Evolutionary conservation across 1,140 invertebrate genomes (phyloP).

Genomic region (Nymphalis io): DNA sequence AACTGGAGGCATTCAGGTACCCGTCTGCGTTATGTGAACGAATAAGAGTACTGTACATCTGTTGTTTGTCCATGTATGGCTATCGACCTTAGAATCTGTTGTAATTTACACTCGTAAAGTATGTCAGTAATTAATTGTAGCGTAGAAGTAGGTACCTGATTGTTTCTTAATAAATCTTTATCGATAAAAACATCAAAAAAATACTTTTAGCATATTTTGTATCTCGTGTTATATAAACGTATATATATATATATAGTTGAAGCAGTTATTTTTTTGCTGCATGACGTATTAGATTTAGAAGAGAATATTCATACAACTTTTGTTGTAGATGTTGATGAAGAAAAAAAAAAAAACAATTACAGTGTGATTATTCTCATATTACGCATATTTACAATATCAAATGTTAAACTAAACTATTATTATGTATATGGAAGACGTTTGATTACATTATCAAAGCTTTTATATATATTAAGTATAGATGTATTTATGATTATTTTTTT

Average conservation of each 20-base stretch:
- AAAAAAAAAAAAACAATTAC: neutral
- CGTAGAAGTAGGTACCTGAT: slow-evolving; percentile 69
- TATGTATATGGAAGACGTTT: no score
- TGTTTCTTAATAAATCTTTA: slow-evolving; percentile 53
- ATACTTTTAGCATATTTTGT: slow-evolving; percentile 32
- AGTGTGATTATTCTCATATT: slow-evolving; percentile 2
- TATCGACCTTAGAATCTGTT: slow-evolving; percentile 22
- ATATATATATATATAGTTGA: slow-evolving; percentile 17
- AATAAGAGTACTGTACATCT: slow-evolving; percentile 35
- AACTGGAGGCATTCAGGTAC: slow-evolving; percentile 80
- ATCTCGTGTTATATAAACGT: slow-evolving; percentile 23
- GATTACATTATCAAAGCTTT: no score
- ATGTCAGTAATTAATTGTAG: slow-evolving; percentile 23
- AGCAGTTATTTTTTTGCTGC: slow-evolving; percentile 26
- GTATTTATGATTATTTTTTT: no score
- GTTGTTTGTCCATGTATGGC: slow-evolving; percentile 47
- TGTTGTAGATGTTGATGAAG: neutral
- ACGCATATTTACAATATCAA: neutral
- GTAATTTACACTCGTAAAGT: slow-evolving; percentile 4
- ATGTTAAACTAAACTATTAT: no score
- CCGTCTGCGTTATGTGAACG: slow-evolving; percentile 43
- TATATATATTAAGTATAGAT: no score
- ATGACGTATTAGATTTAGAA: slow-evolving; percentile 11
- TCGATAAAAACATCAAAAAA: neutral
- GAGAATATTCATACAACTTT: slow-evolving; percentile 10